Evolutionary conservation across 1,140 invertebrate genomes (phyloP), one percentile per base, ranked within the genome.

Genomic region (Paracyclopina nana): DNA sequence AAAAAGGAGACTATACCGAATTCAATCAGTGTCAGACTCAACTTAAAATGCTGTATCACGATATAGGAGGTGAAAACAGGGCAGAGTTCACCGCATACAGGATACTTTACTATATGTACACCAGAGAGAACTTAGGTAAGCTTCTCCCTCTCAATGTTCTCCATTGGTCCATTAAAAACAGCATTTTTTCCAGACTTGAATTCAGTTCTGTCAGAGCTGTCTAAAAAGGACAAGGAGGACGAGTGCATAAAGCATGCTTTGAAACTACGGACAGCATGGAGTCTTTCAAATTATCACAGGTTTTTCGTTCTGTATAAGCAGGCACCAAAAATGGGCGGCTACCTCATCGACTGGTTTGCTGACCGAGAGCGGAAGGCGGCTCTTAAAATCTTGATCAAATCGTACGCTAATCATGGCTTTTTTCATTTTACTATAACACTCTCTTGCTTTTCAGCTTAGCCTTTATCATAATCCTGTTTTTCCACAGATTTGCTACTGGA

Each of bases 1-100:
- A 97, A 63, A 92, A 88, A 66, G 83, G 85, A 38, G 92, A 98
- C 63, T 87, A 94, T 64, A 88, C 92, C 63, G 92, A 97, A 64
- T 97, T 96, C 62, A 97, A 97, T 70, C 92, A 97, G 63, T 97
- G 92, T 65, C 92, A 97, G 68, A 92, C 88, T 30, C 92, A 97
- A 68, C 68, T 98, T 24, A 84, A 85, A 70, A 80, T 86, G 70
- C 70, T 98, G 8, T 96, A 92, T 63, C 63, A 72, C 51, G 79
- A 83, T 60, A 63, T 79, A 24, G 78, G 77, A 48, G 74, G 74
- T 20, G 55, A 56, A 2, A 80, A 87, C 68, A 67, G 70, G 43
- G 72, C 79, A 53, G 92, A 98, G 68, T 98, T 98, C 65, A 80
- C 78, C 30, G 86, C 87, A 49, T 97, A 98, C 68, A 75, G 74